Evolutionary conservation across 2,888 invertebrate genomes (phyloP).

Genomic region (Stictocephala bisonia): DNA sequence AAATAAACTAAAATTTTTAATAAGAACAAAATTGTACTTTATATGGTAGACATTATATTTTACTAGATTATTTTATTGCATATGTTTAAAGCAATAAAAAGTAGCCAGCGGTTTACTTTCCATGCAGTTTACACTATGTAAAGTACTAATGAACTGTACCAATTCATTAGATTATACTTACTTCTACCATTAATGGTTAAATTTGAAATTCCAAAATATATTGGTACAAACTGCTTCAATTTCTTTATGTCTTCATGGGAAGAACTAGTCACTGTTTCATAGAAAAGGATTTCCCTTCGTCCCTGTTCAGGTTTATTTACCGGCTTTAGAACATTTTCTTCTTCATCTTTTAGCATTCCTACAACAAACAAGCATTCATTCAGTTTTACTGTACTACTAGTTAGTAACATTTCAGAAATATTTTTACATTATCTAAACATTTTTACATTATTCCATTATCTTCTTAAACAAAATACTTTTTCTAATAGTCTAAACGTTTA

Average conservation of each 20-base stretch:
- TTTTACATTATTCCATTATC: too few relatives aligned
- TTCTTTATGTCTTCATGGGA: conserved; percentile 68
- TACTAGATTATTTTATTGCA: too few relatives aligned
- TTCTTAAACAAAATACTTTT: too few relatives aligned
- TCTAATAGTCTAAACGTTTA: too few relatives aligned
- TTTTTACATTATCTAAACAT: background rate
- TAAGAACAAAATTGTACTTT: too few relatives aligned
- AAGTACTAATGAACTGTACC: too few relatives aligned
- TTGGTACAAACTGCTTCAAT: conserved; percentile 72
- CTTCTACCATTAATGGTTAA: conserved; percentile 66
- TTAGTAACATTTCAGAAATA: background rate
- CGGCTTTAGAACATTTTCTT: conserved; percentile 84
- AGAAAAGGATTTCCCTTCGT: conserved; percentile 83
- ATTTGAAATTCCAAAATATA: conserved; percentile 72
- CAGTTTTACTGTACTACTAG: background rate
- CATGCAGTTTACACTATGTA: too few relatives aligned
- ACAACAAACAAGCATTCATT: conserved; percentile 59
- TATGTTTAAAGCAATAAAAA: too few relatives aligned
- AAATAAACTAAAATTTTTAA: too few relatives aligned
- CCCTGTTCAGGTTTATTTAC: conserved; percentile 78
- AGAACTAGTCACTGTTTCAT: conserved; percentile 71
- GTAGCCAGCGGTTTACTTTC: too few relatives aligned
- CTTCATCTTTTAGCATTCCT: conserved; percentile 79
- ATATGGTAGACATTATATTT: too few relatives aligned
- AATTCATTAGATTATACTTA: conserved; percentile 59